Conservation (phyloP, 2,888 invertebrate species). For the Alcis repandata region DNA sequence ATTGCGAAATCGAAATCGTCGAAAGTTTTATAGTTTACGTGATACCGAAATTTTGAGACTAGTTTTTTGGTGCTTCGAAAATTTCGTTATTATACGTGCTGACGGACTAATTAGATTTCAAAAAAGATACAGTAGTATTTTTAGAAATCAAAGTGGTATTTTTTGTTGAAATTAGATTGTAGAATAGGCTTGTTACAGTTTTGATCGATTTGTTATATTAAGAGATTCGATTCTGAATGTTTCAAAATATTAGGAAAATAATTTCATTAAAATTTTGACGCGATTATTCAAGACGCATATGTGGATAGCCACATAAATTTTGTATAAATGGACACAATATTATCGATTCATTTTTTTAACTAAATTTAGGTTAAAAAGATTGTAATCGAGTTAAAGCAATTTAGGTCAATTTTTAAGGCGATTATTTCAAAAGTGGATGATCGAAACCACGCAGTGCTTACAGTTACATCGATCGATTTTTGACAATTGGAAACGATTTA, state of each 20-base stretch:
- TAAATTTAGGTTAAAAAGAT: neutral
- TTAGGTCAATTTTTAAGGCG: neutral
- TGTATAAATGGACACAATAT: neutral
- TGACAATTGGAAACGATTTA: neutral
- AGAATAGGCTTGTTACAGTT: neutral
- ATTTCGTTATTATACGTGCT: constrained; percentile 22
- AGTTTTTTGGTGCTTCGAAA: constrained; percentile 15
- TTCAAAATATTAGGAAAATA: neutral
- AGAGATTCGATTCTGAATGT: neutral
- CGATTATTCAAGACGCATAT: neutral
- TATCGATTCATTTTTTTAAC: neutral
- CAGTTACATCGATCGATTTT: constrained; percentile 4
- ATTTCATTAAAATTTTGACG: neutral
- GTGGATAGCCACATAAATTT: neutral
- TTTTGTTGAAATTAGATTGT: constrained; percentile 1
- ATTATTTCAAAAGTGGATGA: neutral
- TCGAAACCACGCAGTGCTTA: neutral
- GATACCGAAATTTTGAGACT: constrained; percentile 11
- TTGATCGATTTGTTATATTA: constrained; percentile 1
- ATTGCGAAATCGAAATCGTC: constrained; percentile 23
- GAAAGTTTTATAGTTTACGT: constrained; percentile 8
- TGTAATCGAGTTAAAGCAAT: neutral
- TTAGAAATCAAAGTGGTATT: neutral
- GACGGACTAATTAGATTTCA: constrained; percentile 18
- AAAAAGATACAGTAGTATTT: constrained; percentile 6